phyloP scores from a whole-genome alignment of 1,140 invertebrate genomes.

The Frieseomelitta varia region DNA sequence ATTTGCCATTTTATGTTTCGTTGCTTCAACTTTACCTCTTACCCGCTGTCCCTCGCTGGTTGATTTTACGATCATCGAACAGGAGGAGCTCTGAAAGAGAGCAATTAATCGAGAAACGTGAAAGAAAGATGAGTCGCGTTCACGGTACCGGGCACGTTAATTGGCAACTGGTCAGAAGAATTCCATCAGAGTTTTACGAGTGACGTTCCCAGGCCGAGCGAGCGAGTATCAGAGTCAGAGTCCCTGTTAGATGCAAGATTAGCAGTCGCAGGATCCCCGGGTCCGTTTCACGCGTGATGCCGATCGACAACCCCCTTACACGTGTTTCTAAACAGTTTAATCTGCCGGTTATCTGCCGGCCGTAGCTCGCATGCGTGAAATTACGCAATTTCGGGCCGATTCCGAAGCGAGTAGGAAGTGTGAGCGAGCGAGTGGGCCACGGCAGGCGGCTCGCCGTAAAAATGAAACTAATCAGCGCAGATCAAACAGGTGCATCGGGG shows the following conservation, averaged over 20 bases:
- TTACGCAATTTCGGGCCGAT: conserved; percentile 44
- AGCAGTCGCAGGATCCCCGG: neutral
- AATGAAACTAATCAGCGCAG: conserved; percentile 47
- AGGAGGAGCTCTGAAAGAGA: no score
- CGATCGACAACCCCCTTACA: conserved; percentile 50
- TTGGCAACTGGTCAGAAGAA: neutral
- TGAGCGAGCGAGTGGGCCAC: neutral
- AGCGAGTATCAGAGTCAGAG: neutral
- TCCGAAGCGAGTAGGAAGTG: conserved; percentile 12
- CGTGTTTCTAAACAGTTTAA: conserved; percentile 54
- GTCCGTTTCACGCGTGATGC: conserved; percentile 40
- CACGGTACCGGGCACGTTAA: neutral
- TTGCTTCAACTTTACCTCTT: no score
- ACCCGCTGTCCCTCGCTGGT: no score
- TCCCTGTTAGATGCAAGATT: conserved; percentile 10
- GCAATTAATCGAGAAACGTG: neutral
- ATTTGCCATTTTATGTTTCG: no score
- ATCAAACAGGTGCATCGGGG: conserved; percentile 52
- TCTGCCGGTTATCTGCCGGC: conserved; percentile 26
- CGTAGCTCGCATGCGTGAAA: conserved; percentile 48
- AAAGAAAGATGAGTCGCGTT: neutral
- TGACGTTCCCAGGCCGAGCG: neutral
- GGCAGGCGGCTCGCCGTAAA: conserved; percentile 32
- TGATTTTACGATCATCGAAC: no score
- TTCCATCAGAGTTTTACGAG: neutral